Base-by-base conservation (phyloP, 2,113 vertebrate species). In the Brienomyrus brachyistius region DNA sequence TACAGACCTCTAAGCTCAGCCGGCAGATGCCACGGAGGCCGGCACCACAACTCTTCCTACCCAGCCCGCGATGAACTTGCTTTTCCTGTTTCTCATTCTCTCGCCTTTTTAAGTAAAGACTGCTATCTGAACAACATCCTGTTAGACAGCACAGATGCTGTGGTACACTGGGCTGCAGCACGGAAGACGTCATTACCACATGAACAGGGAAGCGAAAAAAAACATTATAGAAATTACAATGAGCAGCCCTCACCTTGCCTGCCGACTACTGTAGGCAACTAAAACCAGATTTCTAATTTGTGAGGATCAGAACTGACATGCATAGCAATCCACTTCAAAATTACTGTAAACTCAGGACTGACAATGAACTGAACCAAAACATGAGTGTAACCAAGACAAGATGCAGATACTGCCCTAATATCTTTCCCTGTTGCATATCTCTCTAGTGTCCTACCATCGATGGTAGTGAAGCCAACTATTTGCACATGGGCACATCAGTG, bases 21-120 rank as follows among this genome's bases (percentile, higher is more conserved):
- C n/a, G 23, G 59, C 23, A 62, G 13, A 43, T 6, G 15, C 13
- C 15, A 43, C 62, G 27, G 31, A 45, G 74, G 13, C 13, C 13
- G 43, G 19, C 31, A 15, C 27, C 35, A 43, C 77, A n/a, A 47
- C 17, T 10, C 19, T 84, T 54, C 51, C 85, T 54, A 35, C 51
- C 48, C 27, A 19, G 31, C 31, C n/a, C n/a, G 3, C 5, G 17
- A 43, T 6, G 1, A 82, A 21, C 27, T 19, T 13, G 31, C 23
- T 7, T 59, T 86, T 90, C 80, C 89, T 86, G 89, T 62, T 66
- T 59, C 54, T 15, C 21, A 62, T 54, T 47, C 5, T 54, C 43
- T 90, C n/a, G 54, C 84, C 82, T 62, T 66, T 59, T 86, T 23
- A 86, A 80, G 45, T 66, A 85, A 90, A 90, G 54, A 23, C 50